Evolutionary conservation across 2,113 vertebrate species (phyloP), one percentile per base, ranked within the genome.

Genomic region (Eublepharis macularius): DNA sequence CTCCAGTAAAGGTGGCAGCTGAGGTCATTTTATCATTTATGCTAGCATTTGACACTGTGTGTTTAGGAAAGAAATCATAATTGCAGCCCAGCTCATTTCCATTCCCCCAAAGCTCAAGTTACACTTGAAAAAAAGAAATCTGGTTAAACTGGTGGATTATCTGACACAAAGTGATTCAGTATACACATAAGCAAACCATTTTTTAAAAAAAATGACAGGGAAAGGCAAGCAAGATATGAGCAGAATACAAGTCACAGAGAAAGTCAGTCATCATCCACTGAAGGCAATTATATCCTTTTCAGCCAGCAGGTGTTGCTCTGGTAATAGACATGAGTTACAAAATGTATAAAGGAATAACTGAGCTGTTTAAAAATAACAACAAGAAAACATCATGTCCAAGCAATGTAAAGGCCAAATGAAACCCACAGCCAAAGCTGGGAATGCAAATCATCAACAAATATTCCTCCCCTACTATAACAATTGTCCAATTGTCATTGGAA

Each of bases 241-340:
- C 13, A 78, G 26, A 86, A 88, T 49, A 84, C 0, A 83, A 68
- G 36, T 6, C 85, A 84, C 32, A 82, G 84, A 34, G 39, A 72
- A 21, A 68, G 41, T 74, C 73, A n/a, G 84, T 17, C 51, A 82
- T 77, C 85, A 84, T 32, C 54, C 73, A 77, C 77, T 86, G 84
- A 80, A 80, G 57, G 76, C 34, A 90, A 89, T 87, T 86, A 29
- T 89, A 89, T 92, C 70, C 70, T 0, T 76, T 86, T 66, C 70
- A 94, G 81, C 89, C 92, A 91, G 92, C 92, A 93, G 92, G 91
- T 94, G 92, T 83, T 94, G 91, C 91, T 93, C 89, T 94, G 91
- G 87, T 83, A 91, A 92, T 76, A 84, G 80, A 87, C 66, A 49
- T 81, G 65, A 86, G 21, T 79, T 63, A 80, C 10, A 80, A 92